Evolutionary conservation across 2,888 invertebrate species (phyloP).

Genomic region (Zygogramma bicolorata): DNA sequence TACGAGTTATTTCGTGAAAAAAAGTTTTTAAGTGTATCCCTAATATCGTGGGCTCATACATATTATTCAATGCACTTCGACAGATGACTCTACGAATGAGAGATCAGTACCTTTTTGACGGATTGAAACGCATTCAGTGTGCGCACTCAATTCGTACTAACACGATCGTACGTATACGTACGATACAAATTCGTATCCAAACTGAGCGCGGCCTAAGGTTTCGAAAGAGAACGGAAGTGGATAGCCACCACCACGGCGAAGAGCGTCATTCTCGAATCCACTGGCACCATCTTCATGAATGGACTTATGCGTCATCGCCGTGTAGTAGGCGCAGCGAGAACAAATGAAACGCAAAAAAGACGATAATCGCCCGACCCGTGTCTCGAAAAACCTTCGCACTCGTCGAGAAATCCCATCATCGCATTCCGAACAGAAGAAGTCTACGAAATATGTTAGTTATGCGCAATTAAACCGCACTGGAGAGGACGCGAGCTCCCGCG

Average conservation of each 20-base stretch:
- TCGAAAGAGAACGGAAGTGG: background rate
- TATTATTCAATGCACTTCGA: too few species aligned
- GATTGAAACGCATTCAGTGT: too few species aligned
- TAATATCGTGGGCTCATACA: too few species aligned
- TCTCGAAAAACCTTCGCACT: background rate
- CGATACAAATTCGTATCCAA: too few species aligned
- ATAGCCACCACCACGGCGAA: too few species aligned
- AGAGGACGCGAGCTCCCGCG: slow-evolving; percentile 28
- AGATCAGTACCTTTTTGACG: too few species aligned
- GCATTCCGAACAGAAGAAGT: slow-evolving; percentile 23
- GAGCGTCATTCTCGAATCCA: background rate
- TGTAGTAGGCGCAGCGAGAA: background rate
- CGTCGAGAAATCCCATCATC: background rate
- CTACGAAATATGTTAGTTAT: slow-evolving; percentile 54
- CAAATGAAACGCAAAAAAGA: background rate
- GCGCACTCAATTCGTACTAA: too few species aligned
- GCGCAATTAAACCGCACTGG: slow-evolving; percentile 53
- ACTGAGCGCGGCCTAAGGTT: too few species aligned
- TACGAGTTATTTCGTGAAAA: too few species aligned
- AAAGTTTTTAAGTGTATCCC: too few species aligned
- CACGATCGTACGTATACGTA: too few species aligned
- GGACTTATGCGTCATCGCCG: slow-evolving; percentile 9
- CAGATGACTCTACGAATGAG: too few species aligned
- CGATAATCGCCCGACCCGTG: background rate
- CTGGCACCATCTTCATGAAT: slow-evolving; percentile 11